phyloP scores from a whole-genome alignment of 2,797 vertebrate species.

The Nyctalus aviator region DNA sequence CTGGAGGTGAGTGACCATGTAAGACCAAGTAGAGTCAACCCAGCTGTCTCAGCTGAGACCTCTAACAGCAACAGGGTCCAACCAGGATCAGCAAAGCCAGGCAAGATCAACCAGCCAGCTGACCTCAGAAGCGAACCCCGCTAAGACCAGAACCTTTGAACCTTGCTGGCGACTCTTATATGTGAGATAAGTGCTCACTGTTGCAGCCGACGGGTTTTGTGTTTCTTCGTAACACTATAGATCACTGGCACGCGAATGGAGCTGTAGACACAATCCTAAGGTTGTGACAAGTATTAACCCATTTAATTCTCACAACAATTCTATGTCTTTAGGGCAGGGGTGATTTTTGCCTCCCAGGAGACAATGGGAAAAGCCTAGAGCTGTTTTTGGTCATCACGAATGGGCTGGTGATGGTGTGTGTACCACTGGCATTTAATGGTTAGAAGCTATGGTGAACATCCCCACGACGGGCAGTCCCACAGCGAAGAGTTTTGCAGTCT shows the following conservation, averaged over 20 bases:
- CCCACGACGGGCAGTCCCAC: not conserved
- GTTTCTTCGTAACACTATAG: not conserved
- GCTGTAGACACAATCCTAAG: not conserved
- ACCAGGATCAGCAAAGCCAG: not conserved
- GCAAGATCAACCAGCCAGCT: not conserved
- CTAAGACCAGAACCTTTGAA: not conserved
- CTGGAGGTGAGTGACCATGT: not conserved
- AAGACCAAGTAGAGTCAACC: not conserved
- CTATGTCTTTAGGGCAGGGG: not conserved
- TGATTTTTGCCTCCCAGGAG: not conserved
- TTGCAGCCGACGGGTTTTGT: not conserved
- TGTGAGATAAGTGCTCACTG: not conserved
- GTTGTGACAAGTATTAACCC: not conserved
- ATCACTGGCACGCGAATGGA: not conserved
- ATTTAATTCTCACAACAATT: not conserved
- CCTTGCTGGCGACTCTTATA: accelerated
- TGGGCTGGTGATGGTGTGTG: not conserved
- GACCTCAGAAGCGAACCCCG: not conserved
- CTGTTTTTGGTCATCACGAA: not conserved
- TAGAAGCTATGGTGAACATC: not conserved
- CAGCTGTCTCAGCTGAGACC: not conserved
- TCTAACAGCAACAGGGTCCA: not conserved
- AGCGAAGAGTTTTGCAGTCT: not conserved
- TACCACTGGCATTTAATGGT: not conserved
- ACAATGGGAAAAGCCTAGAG: not conserved